phyloP scores from a whole-genome alignment of 2,113 vertebrate genomes.

The Silurus meridionalis region DNA sequence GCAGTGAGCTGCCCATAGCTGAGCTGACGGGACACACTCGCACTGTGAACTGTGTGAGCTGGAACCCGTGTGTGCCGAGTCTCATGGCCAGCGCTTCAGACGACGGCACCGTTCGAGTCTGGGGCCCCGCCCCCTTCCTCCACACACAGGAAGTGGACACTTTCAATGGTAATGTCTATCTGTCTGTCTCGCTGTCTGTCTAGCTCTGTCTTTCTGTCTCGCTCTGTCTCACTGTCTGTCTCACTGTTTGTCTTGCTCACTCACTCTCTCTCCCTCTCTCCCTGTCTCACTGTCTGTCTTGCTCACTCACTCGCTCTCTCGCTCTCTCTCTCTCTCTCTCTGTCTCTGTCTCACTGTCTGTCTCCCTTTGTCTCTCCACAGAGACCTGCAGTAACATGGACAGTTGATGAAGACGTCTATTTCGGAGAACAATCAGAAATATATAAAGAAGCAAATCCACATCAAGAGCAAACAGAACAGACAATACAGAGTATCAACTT shows the following conservation, averaged over 20 bases:
- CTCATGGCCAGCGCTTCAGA: slow-evolving; percentile 99
- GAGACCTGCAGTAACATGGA: slow-evolving; percentile 99
- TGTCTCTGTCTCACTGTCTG: slow-evolving; percentile 49
- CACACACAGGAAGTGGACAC: slow-evolving; percentile 91
- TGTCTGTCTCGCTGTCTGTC: slow-evolving; percentile 22
- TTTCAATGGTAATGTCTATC: slow-evolving; percentile 70
- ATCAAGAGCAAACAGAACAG: slow-evolving; percentile 30
- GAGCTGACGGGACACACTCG: slow-evolving; percentile 98
- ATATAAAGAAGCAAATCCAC: slow-evolving; percentile 37
- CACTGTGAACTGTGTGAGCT: slow-evolving; percentile 98
- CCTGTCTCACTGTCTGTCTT: slow-evolving; percentile 45
- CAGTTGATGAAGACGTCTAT: slow-evolving; percentile 96
- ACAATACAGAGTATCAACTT: slow-evolving; percentile 12
- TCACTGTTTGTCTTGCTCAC: slow-evolving; percentile 46
- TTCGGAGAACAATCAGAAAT: slow-evolving; percentile 59
- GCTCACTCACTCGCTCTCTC: slow-evolving; percentile 37
- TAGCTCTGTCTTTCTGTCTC: neutral
- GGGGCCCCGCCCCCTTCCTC: slow-evolving; percentile 95
- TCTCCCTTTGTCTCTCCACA: slow-evolving; percentile 59
- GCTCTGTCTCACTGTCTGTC: neutral
- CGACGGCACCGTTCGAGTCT: slow-evolving; percentile 97
- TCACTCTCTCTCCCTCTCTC: neutral
- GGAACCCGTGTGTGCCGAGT: slow-evolving; percentile 94
- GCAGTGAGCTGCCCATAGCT: slow-evolving; percentile 94
- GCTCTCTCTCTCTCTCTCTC: neutral